phyloP scores from a whole-genome alignment of 2,113 vertebrate genomes.

The Acanthisitta chloris region DNA sequence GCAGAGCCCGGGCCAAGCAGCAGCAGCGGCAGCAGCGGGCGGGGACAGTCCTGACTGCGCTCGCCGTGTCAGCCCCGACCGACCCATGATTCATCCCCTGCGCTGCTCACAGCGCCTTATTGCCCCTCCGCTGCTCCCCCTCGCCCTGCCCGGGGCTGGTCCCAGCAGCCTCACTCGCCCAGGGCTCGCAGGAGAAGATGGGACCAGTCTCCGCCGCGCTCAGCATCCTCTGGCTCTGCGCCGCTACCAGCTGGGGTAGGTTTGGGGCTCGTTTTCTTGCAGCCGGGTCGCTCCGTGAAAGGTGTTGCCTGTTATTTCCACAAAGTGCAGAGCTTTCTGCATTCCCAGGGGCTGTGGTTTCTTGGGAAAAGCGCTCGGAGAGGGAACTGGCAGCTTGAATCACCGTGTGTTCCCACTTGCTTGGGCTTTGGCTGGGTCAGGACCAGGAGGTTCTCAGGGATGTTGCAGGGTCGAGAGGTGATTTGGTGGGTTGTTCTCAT shows the following conservation, averaged over 20 bases:
- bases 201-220: background rate
- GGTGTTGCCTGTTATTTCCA: background rate
- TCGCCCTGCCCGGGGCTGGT: background rate
- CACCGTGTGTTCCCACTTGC: fast-evolving
- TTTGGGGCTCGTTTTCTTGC: background rate
- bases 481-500: background rate
- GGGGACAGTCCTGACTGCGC: background rate
- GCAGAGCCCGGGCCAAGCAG: too few relatives aligned
- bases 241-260: slow-evolving; percentile 19
- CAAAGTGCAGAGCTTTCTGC: background rate
- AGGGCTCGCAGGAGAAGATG: background rate
- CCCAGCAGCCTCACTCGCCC: fast-evolving
- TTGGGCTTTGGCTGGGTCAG: fast-evolving
- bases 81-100: slow-evolving; percentile 26
- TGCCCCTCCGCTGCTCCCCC: background rate
- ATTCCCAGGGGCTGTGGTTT: background rate
- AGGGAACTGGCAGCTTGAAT: background rate
- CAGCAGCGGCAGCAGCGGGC: background rate
- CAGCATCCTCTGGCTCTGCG: background rate
- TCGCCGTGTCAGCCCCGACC: background rate
- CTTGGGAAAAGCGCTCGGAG: fast-evolving
- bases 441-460: background rate
- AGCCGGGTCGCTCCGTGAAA: background rate
- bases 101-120: background rate
- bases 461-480: background rate